Percentiles rank a stretch among this genome's conserved stretches.
Evolutionary conservation across 2,888 invertebrate genomes (phyloP).

Genomic region (Lasioglossum oenotherae): DNA sequence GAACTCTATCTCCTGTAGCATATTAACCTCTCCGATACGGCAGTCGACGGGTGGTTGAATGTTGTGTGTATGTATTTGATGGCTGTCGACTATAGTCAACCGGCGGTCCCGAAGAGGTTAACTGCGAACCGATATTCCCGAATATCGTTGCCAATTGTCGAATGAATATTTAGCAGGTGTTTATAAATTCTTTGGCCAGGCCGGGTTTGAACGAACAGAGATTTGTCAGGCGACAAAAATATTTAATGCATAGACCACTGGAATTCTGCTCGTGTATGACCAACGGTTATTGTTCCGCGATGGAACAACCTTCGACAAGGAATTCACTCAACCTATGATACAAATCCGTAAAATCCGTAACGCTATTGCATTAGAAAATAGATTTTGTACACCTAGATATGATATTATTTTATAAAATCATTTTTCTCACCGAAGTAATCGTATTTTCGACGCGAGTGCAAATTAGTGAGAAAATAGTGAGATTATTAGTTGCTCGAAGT

Average conservation of each 20-base stretch:
- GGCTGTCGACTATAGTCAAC: constrained; percentile 13
- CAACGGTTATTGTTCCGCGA: neutral
- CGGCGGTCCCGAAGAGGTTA: no score
- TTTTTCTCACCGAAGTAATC: neutral
- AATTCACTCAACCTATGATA: neutral
- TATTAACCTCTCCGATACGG: neutral
- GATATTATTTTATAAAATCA: no score
- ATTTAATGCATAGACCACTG: constrained; percentile 5
- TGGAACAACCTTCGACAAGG: neutral
- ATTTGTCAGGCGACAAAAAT: constrained; percentile 3
- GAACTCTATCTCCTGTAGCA: neutral
- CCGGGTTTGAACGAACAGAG: neutral
- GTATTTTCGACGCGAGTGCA: neutral
- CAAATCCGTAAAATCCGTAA: neutral
- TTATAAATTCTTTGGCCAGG: constrained; percentile 4
- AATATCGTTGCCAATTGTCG: constrained; percentile 15
- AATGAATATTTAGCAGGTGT: constrained; percentile 17
- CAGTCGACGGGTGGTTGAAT: neutral
- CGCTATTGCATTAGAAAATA: neutral
- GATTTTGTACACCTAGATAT: no score
- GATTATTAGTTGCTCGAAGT: neutral
- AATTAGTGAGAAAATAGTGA: neutral
- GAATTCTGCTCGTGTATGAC: neutral
- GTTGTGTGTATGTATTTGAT: constrained; percentile 5
- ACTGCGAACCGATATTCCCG: constrained; percentile 11